Evolutionary conservation across 2,113 vertebrate species (phyloP).

Genomic region (Chelonoidis abingdonii): DNA sequence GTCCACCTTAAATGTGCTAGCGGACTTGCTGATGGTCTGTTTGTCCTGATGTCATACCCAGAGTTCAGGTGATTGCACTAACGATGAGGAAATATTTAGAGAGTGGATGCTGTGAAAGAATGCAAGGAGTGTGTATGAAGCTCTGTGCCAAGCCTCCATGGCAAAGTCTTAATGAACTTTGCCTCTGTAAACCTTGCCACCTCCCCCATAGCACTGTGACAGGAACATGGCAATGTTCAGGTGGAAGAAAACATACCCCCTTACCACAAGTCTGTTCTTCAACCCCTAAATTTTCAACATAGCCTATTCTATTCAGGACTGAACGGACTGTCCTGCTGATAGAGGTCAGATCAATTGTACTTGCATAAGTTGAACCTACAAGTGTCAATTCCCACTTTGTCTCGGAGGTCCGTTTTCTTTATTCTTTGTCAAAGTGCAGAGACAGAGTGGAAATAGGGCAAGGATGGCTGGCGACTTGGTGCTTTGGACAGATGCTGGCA

Average conservation of each 20-base stretch:
- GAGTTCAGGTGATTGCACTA: neutral
- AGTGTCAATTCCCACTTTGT: accelerated
- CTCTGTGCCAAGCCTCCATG: accelerated
- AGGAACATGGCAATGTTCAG: accelerated
- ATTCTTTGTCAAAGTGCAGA: accelerated
- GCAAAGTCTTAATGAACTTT: neutral
- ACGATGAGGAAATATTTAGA: accelerated
- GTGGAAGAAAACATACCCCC: accelerated
- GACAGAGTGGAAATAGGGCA: neutral
- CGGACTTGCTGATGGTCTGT: accelerated
- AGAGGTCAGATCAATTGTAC: neutral
- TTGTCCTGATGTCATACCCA: accelerated
- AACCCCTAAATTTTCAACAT: accelerated
- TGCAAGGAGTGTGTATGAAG: neutral
- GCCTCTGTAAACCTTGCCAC: accelerated
- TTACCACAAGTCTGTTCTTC: accelerated
- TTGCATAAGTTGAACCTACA: neutral
- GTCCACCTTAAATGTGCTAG: neutral
- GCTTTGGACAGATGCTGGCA: neutral
- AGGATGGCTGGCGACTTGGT: neutral
- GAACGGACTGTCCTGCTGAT: accelerated
- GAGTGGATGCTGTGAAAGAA: neutral
- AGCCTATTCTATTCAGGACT: neutral
- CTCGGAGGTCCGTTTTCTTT: accelerated
- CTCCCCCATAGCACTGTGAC: accelerated